phyloP scores from a whole-genome alignment of 2,888 invertebrate species.

The Mesorhabditis spiculigera region DNA sequence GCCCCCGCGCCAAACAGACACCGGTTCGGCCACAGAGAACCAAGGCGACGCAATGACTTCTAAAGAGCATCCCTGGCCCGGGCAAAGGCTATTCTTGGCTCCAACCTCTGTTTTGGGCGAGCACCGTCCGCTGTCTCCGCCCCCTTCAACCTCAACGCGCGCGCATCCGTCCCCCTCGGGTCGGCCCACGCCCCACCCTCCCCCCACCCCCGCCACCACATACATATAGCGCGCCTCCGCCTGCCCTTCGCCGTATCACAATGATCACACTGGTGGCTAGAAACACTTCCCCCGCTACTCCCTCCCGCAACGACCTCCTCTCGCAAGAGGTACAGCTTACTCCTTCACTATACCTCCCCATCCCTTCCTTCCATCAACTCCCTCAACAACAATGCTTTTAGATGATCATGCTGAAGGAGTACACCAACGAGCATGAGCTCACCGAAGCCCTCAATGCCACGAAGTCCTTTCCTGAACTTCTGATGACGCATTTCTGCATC shows the following conservation, averaged over 20 bases:
- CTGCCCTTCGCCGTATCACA: slow-evolving; percentile 1
- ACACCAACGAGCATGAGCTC: neutral
- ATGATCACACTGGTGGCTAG: neutral
- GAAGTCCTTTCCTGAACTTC: slow-evolving; percentile 6
- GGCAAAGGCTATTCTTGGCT: neutral
- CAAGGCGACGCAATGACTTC: too few species aligned
- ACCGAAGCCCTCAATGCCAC: neutral
- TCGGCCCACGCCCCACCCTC: neutral
- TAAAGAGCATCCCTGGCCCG: too few species aligned
- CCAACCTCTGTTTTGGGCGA: neutral
- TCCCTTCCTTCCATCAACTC: neutral
- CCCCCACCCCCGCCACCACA: neutral
- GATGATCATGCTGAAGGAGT: neutral
- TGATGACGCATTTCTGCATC: slow-evolving; percentile 1
- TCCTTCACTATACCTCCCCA: too few species aligned
- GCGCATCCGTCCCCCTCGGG: neutral
- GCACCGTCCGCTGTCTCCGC: neutral
- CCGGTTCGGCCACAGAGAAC: too few species aligned
- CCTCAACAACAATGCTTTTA: neutral
- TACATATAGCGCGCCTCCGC: neutral
- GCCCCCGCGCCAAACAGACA: too few species aligned
- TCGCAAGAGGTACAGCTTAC: neutral
- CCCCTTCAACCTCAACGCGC: neutral
- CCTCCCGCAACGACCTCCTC: neutral
- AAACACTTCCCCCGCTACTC: neutral